These are phyloP conservation scores for Pyrgilauda ruficollis DNA, from an alignment of 2,113 vertebrate species.

Conservation along the genomic window DNA sequence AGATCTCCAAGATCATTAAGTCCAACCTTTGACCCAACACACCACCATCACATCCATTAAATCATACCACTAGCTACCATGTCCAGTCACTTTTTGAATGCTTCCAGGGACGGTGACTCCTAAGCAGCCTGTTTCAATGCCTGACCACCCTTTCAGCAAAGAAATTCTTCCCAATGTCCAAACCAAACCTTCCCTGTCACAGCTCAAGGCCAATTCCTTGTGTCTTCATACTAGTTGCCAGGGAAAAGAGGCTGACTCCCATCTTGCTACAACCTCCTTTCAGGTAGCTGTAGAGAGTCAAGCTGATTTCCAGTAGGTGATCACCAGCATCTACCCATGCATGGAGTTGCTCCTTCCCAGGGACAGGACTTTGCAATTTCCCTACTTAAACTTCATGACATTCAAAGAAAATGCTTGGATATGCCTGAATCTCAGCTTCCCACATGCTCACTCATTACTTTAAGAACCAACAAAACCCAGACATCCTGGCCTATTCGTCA, in stretches of 20 bases:
- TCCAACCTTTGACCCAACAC: neutral
- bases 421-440: neutral
- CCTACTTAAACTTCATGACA: neutral
- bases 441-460: accelerated
- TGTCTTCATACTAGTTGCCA: too few species aligned
- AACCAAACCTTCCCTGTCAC: neutral
- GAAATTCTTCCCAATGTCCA: neutral
- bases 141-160: neutral
- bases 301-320: neutral
- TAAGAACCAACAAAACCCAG: neutral
- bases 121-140: neutral
- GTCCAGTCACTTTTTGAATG: neutral
- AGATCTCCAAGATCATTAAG: neutral
- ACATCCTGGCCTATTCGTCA: accelerated
- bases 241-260: neutral
- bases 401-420: neutral
- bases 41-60: neutral
- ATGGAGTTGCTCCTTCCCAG: neutral
- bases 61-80: neutral
- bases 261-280: neutral
- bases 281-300: neutral
- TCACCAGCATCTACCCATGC: neutral
- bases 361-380: neutral
- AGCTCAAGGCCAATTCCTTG: neutral
- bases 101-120: neutral